Base-by-base conservation (phyloP, 2,888 invertebrate genomes). In the Trichacis sp. region DNA sequence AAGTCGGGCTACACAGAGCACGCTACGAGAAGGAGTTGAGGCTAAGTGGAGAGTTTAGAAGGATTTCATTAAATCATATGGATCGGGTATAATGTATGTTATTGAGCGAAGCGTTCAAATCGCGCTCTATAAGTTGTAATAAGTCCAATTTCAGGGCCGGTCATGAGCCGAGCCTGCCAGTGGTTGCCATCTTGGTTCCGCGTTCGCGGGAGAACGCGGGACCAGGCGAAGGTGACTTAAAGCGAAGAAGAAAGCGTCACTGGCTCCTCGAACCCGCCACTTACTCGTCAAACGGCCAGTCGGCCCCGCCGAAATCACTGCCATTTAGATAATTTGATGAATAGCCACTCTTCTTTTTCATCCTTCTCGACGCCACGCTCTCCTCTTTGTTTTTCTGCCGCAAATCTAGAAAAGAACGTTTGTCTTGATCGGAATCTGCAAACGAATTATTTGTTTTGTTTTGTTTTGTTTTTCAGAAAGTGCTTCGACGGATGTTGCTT, bases 281-380 rank as follows among this genome's bases (percentile, higher is more conserved):
- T 84, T 84, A 84, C 76, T 82, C 81, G 82, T 82, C 81, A 80
- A 80, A 79, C 81, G 79, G 82, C 76, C 80, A 79, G 81, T 80
- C 80, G 79, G 79, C 78, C 77, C 75, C n/a, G 75, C 80, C 84
- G 78, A 85, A 87, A 87, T 87, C 85, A 87, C 86, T 86, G 87
- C 87, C 86, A 87, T 88, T 86, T 86, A 82, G 85, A 86, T 87
- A 87, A 87, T 87, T 87, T 85, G 85, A 87, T 87, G 87, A 87
- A 87, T 87, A 87, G 87, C 85, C 85, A 82, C 77, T 77, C 77
- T 76, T 71, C 72, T 72, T 71, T 68, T 72, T 71, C 69, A 66
- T 69, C 73, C 70, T 64, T 69, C 69, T 69, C 66, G 49, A 24
- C 29, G 46, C 46, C 24, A 29, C 42, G 46, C 38, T 47, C 52